Evolutionary conservation across 92 coral and sea anemone species (phyloP).

Genomic region (Plumapathes pennacea): DNA sequence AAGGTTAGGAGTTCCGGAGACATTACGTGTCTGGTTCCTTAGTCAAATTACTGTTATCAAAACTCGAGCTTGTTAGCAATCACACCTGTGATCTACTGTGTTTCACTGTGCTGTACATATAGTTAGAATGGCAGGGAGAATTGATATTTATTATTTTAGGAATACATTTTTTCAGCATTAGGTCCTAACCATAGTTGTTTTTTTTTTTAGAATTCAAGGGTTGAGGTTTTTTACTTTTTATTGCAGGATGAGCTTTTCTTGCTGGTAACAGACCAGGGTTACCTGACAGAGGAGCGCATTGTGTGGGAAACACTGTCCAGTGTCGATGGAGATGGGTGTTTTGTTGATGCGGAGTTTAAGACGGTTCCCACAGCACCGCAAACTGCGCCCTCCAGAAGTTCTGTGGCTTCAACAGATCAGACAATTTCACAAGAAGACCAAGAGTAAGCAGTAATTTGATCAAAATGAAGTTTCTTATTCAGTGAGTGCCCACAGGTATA

Average conservation of each 20-base stretch:
- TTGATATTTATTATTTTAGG: too few relatives aligned
- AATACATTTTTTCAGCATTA: too few relatives aligned
- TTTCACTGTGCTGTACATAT: too few relatives aligned
- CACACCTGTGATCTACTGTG: too few relatives aligned
- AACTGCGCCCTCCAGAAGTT: slow-evolving; percentile 19
- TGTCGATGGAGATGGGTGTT: slow-evolving; percentile 90
- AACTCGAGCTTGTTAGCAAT: too few relatives aligned
- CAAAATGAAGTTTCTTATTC: neutral
- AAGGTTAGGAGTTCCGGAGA: slow-evolving; percentile 53
- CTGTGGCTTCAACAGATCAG: slow-evolving; percentile 7
- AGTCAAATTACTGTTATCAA: too few relatives aligned
- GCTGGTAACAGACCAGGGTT: slow-evolving; percentile 98
- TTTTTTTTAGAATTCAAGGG: too few relatives aligned
- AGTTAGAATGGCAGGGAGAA: too few relatives aligned
- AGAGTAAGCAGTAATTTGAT: slow-evolving; percentile 68
- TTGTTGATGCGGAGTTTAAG: slow-evolving; percentile 83
- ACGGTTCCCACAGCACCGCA: slow-evolving; percentile 49
- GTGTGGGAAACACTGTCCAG: slow-evolving; percentile 93
- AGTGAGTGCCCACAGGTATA: too few relatives aligned
- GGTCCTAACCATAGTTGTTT: too few relatives aligned
- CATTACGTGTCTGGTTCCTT: too few relatives aligned
- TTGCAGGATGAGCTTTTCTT: slow-evolving; percentile 83
- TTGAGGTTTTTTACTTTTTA: neutral
- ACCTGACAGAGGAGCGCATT: slow-evolving; percentile 87
- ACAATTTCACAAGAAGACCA: slow-evolving; percentile 89